Base-by-base conservation (phyloP, 1,140 invertebrate genomes). In the Drosophila nasuta region DNA sequence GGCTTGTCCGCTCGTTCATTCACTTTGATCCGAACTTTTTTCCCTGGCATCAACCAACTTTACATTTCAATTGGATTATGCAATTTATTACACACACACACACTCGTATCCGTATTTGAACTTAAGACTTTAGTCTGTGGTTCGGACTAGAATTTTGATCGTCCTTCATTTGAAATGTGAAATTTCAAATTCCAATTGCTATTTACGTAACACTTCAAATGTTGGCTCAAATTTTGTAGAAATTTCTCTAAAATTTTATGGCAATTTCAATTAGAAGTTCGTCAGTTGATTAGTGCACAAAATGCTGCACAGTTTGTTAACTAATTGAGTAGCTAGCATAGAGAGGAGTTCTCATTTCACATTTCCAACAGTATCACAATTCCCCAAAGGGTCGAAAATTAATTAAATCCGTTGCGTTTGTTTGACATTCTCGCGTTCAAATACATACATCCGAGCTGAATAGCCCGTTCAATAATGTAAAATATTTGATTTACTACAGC, bases 321-420 rank as follows among this genome's bases (percentile, higher is more conserved):
- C 85, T 88, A 83, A 80, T 88, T 80, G 77, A 88, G 74, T 75
- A 64, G 56, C 56, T 56, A 38, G 49, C 8, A 58, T 0, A 25
- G 20, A 25, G 20, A 25, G 20, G 20, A 25, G 35, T 59, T 59
- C 15, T 30, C 13, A 59, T 11, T 2, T 8, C n/a, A 38, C 13
- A 6, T 6, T 43, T 4, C 5, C 38, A 1, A 25, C 15, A 17
- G 10, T 57, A 11, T 41, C 38, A 30, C 17, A 56, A 45, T 41
- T 25, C 5, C 58, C 77, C 57, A 72, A 67, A 65, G 73, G 59
- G 48, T 69, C 74, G 65, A 71, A 88, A 87, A 87, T 88, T 87
- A 87, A 87, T 87, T 87, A 87, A 87, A 83, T 80, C 73, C 68
- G 49, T 65, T 82, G 65, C 64, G 71, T 79, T 82, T 77, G 82